Base-by-base conservation (phyloP, 1,140 invertebrate species). In the Drosophila ambigua region DNA sequence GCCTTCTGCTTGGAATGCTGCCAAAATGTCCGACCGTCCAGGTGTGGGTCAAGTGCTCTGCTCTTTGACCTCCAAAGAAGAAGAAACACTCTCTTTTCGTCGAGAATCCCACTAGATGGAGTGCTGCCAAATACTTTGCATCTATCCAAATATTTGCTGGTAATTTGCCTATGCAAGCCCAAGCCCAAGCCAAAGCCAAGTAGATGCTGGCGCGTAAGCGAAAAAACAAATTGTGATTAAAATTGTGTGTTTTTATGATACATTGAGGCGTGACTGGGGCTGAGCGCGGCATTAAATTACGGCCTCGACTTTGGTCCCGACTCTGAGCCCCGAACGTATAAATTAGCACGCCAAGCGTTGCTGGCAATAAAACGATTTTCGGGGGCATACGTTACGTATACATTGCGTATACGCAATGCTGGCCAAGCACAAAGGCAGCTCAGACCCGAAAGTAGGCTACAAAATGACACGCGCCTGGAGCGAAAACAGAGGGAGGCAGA, bases 191-290 rank as follows among this genome's bases (percentile, higher is more conserved):
- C 55, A 55, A 49, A 46, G 50, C 58, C 46, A 44, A 78, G 20
- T 20, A 20, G 75, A 65, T 76, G 26, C 67, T 43, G n/a, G 49
- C 57, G 59, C 51, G 52, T 55, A 68, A 60, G 69, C 65, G 52
- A 61, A 64, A 78, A 66, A 60, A 87, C 68, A 72, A 75, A 77
- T 69, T 78, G 78, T 85, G 82, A 85, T 85, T 85, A 87, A 87
- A 87, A 85, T 74, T 82, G 82, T 68, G 69, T 76, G 69, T 76
- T 85, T 85, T 85, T 85, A 85, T 82, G 82, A 85, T 61, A 49
- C 73, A 75, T 72, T 81, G 45, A 51, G 73, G 71, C 81, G 82
- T 85, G 82, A 84, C 79, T 65, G 53, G 65, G 49, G 71, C 71
- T 49, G 52, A 31, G 53, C 28, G 52, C n/a, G 72, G 57, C 31